Conservation (phyloP, 2,888 invertebrate genomes). For the Volucella inflata region DNA sequence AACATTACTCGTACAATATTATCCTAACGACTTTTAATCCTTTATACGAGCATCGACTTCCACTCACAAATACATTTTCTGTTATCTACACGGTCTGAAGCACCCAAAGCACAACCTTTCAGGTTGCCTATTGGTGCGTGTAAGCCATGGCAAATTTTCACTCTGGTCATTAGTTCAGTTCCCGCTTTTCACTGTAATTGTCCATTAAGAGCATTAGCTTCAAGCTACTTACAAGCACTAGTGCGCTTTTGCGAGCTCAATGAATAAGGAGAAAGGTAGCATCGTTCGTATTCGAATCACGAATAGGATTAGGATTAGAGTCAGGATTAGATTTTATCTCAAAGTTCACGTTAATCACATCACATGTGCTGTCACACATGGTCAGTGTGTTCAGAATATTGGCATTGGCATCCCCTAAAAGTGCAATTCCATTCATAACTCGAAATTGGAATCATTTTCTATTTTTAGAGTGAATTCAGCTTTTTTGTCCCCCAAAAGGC, state of each 20-base stretch:
- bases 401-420: slow-evolving; percentile 15
- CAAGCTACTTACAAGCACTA: not conserved
- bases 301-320: not conserved
- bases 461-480: slow-evolving; percentile 11
- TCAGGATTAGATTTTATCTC: slow-evolving; percentile 20
- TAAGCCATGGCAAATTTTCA: slow-evolving; percentile 16
- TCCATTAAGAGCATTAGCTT: slow-evolving; percentile 3
- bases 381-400: not conserved
- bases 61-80: not conserved
- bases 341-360: slow-evolving; percentile 21
- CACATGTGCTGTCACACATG: not conserved
- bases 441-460: slow-evolving; percentile 7
- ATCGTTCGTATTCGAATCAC: not conserved
- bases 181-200: not conserved
- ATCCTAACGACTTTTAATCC: not conserved
- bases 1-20: too few relatives aligned
- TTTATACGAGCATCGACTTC: not conserved
- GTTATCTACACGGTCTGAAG: not conserved
- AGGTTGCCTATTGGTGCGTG: slow-evolving; percentile 2
- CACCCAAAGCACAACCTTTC: slow-evolving; percentile 11
- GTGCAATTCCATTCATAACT: slow-evolving; percentile 44
- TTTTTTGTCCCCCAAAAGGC: slow-evolving; percentile 33
- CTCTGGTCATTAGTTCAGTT: not conserved
- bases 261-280: too few relatives aligned
- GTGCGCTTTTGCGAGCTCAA: not conserved